Conservation (phyloP, 2,797 vertebrate genomes). For the Epinephelus awoara region DNA sequence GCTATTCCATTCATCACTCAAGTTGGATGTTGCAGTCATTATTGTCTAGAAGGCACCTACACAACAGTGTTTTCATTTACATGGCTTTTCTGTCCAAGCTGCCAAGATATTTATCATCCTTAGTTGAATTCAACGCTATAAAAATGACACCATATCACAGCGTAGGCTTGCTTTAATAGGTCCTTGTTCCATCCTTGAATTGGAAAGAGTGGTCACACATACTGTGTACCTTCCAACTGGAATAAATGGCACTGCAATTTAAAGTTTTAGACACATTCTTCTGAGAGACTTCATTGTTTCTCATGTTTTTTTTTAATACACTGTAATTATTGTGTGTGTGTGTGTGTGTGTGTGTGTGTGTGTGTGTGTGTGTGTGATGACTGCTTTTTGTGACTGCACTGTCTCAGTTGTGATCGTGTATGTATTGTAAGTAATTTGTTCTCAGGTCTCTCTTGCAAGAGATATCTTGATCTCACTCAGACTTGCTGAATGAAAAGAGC, state of each 20-base stretch:
- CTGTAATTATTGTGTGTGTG: neutral
- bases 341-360: neutral
- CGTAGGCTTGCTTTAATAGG: neutral
- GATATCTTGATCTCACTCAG: neutral
- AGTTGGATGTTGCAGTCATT: constrained; percentile 14
- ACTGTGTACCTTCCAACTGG: neutral
- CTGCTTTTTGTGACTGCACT: neutral
- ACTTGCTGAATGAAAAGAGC: constrained; percentile 7
- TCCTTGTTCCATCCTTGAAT: neutral
- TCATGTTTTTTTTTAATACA: neutral
- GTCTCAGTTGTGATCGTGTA: neutral
- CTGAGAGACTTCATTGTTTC: neutral
- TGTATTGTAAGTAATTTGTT: constrained; percentile 9
- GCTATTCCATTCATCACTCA: constrained; percentile 17
- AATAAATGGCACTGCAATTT: neutral
- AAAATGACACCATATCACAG: constrained; percentile 15
- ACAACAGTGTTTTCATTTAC: constrained; percentile 14
- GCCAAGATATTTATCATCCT: constrained; percentile 3
- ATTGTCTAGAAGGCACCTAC: constrained; percentile 8
- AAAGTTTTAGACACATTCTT: neutral
- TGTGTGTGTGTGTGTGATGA: neutral
- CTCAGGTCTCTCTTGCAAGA: neutral
- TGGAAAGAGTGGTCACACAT: neutral
- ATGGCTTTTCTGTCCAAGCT: constrained; percentile 8
- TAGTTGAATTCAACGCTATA: constrained; percentile 24